Conservation (phyloP, 1,140 invertebrate species). For the Drosophila murphyi region DNA sequence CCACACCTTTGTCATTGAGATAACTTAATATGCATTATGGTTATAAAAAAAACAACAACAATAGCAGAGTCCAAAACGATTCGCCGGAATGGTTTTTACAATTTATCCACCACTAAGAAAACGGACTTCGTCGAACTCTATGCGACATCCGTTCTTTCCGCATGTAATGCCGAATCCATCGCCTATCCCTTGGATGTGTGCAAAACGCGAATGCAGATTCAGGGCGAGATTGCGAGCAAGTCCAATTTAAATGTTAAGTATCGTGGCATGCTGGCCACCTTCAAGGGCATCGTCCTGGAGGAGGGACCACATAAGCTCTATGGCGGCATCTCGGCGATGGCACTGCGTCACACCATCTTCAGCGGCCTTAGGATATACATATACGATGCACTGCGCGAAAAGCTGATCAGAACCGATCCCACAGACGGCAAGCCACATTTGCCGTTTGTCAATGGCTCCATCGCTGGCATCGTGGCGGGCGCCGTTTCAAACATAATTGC, state of each 20-base stretch:
- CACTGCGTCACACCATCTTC: constrained; percentile 31
- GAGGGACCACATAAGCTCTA: constrained; percentile 36
- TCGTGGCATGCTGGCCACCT: constrained; percentile 29
- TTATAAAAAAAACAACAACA: neutral
- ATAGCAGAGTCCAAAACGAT: neutral
- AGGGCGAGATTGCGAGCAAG: constrained; percentile 33
- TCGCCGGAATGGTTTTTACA: neutral
- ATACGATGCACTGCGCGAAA: constrained; percentile 28
- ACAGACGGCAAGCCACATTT: constrained; percentile 10
- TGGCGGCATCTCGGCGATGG: constrained; percentile 46
- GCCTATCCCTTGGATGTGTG: constrained; percentile 44
- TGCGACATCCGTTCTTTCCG: constrained; percentile 12
- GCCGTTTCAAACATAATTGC: constrained; percentile 9
- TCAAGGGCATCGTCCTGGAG: constrained; percentile 15
- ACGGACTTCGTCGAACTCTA: constrained; percentile 39
- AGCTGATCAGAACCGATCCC: constrained; percentile 7
- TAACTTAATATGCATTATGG: too few species aligned
- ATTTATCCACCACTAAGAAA: constrained; percentile 11
- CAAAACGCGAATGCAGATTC: constrained; percentile 45
- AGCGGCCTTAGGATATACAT: constrained; percentile 38
- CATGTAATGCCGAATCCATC: constrained; percentile 28
- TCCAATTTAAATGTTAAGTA: neutral
- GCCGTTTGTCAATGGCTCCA: constrained; percentile 8
- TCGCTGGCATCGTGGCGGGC: constrained; percentile 25
- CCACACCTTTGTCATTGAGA: too few species aligned